phyloP scores from a whole-genome alignment of 2,888 invertebrate species.

The Cremastinae sp. region DNA sequence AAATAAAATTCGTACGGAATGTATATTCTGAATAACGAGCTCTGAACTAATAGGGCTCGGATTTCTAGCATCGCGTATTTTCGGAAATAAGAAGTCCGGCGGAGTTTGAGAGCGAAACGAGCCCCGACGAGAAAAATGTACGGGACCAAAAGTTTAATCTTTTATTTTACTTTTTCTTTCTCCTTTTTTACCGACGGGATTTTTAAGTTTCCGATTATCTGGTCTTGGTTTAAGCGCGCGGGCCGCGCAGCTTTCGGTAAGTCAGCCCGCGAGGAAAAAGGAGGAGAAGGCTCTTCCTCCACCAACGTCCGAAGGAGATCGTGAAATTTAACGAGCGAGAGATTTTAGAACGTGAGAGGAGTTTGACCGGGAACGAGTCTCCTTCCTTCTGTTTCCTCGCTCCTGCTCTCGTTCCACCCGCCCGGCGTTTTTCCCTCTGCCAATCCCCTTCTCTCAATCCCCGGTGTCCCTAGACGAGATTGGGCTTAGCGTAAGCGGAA shows the following conservation, averaged over 20 bases:
- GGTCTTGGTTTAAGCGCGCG: slow-evolving; percentile 18
- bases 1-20: too few species aligned
- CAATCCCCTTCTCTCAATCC: slow-evolving; percentile 7
- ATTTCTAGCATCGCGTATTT: too few species aligned
- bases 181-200: slow-evolving; percentile 45
- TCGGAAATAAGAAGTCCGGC: too few species aligned
- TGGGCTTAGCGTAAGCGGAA: slow-evolving; percentile 74
- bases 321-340: slow-evolving; percentile 60
- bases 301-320: slow-evolving; percentile 60
- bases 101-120: too few species aligned
- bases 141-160: slow-evolving; percentile 32
- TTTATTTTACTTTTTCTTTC: slow-evolving; percentile 1
- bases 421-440: slow-evolving; percentile 1
- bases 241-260: slow-evolving; percentile 47
- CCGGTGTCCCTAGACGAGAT: slow-evolving; percentile 58
- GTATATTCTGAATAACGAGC: too few species aligned
- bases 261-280: slow-evolving; percentile 23
- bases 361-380: slow-evolving; percentile 17
- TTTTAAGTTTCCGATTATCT: slow-evolving; percentile 58
- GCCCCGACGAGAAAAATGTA: slow-evolving; percentile 31
- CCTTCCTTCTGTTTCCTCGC: background rate
- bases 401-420: background rate
- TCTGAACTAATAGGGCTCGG: too few species aligned
- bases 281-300: slow-evolving; percentile 55
- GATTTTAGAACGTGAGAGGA: slow-evolving; percentile 49